Conservation (phyloP, 2,888 invertebrate genomes). For the Drosophila suboccidentalis region DNA sequence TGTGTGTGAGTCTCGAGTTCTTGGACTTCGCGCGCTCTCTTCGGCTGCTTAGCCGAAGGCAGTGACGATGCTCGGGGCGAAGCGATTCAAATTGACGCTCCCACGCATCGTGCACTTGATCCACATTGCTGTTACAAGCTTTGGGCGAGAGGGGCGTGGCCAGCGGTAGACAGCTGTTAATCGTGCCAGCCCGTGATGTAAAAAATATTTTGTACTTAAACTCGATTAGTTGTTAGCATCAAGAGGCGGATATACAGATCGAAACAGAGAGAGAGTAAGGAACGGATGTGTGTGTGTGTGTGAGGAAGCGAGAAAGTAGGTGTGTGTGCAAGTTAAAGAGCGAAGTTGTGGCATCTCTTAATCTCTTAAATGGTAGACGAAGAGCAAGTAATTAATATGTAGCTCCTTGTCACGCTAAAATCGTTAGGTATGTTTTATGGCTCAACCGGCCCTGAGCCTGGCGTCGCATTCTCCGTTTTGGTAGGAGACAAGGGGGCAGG, state of each 20-base stretch:
- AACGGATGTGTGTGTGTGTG: background rate
- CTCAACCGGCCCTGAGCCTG: constrained; percentile 11
- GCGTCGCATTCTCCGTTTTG: background rate
- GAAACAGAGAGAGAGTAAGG: constrained; percentile 1
- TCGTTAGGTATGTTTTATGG: constrained; percentile 45
- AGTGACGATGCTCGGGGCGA: background rate
- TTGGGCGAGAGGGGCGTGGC: background rate
- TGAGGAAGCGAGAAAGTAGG: background rate
- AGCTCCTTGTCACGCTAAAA: constrained; percentile 57
- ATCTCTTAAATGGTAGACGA: constrained; percentile 31
- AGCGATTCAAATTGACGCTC: constrained; percentile 29
- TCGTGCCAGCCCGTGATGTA: constrained; percentile 43
- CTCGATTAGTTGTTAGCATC: constrained; percentile 9
- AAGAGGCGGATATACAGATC: constrained; percentile 6
- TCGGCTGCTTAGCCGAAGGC: constrained; percentile 12
- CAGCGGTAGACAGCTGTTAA: constrained; percentile 34
- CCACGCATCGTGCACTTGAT: constrained; percentile 59
- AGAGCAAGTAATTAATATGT: constrained; percentile 31
- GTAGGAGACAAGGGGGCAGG: background rate
- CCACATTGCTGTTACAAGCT: constrained; percentile 34
- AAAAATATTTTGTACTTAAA: constrained; percentile 21
- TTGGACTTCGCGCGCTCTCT: constrained; percentile 40
- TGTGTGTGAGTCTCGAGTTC: constrained; percentile 48
- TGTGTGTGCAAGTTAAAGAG: background rate
- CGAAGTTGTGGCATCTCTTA: constrained; percentile 7